These are phyloP conservation scores for Colaptes auratus DNA, from an alignment of 2,113 vertebrate genomes.

Conservation along the genomic window DNA sequence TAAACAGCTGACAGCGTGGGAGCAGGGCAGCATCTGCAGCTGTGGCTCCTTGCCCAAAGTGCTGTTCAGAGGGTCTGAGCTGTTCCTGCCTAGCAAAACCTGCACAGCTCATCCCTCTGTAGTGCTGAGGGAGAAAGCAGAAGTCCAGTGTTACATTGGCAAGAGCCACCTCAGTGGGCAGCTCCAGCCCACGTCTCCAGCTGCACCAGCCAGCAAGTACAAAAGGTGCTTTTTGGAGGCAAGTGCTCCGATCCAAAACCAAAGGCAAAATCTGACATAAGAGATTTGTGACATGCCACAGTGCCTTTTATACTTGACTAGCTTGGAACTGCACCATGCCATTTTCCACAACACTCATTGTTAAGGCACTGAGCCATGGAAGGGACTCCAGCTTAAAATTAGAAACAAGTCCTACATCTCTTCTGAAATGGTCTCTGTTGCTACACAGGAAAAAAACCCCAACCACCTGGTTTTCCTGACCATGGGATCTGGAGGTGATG, in stretches of 20 bases:
- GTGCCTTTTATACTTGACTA: not conserved
- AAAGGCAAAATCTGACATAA: not conserved
- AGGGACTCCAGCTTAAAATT: not conserved
- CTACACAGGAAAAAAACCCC: not conserved
- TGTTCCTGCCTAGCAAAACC: not conserved
- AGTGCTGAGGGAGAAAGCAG: not conserved
- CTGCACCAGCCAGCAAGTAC: not conserved
- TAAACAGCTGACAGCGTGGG: not conserved
- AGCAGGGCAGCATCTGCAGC: not conserved
- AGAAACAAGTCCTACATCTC: not conserved
- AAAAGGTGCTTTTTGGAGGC: not conserved
- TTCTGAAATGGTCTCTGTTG: not conserved
- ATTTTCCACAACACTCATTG: not conserved
- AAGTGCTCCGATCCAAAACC: not conserved
- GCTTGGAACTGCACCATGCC: too few species aligned
- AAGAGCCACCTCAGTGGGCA: not conserved
- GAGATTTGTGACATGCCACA: not conserved
- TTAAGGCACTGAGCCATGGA: not conserved
- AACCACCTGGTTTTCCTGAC: not conserved
- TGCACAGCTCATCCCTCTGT: not conserved
- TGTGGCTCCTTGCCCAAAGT: not conserved
- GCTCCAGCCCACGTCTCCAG: not conserved
- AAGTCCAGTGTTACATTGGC: not conserved
- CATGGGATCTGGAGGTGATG: not conserved
- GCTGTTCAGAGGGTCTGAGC: not conserved